Evolutionary conservation across 2,888 invertebrate genomes (phyloP), one percentile per base, ranked within the genome.

Genomic region (Ferdinandea cuprea): DNA sequence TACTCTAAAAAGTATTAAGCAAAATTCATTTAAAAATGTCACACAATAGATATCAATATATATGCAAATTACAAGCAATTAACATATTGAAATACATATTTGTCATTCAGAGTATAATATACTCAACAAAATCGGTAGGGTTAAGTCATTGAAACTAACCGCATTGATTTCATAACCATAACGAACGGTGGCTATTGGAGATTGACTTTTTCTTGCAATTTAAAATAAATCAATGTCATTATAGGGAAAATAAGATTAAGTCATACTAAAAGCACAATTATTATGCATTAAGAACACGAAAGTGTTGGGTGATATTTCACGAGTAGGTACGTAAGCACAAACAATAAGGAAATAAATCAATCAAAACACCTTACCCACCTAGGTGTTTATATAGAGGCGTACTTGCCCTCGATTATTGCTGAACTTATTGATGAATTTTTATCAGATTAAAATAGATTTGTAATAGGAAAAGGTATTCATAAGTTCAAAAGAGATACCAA

Each of bases 321-420:
- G 19, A 19, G 35, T 25, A n/a, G n/a, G n/a, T n/a, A n/a, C n/a
- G n/a, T n/a, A n/a, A n/a, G n/a, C n/a, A 42, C 13, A 32, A 7
- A 63, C 63, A 52, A 44, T 54, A 17, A 21, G 61, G 44, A 52
- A 32, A 61, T 52, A 54, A 63, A 63, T 72, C 63, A 63, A 72
- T 54, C 61, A 17, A 63, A 44, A 28, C 40, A 59, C 48, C 50
- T 59, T 59, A 56, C 42, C 56, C 48, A 30, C 19, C 5, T 11
- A 13, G 50, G 50, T 7, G 56, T n/a, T 19, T 5, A 35, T 13
- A 42, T 5, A 35, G 8, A 42, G 52, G 54, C 42, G 35, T 50
- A 28, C 40, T 30, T 52, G 66, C 56, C 68, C 44, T 68, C 54
- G 21, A 25, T 42, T 42, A 28, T 52, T 42, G n/a, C 25, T 28